These are phyloP conservation scores for Pheucticus melanocephalus DNA, from an alignment of 2,113 vertebrate species.

Conservation along the genomic window DNA sequence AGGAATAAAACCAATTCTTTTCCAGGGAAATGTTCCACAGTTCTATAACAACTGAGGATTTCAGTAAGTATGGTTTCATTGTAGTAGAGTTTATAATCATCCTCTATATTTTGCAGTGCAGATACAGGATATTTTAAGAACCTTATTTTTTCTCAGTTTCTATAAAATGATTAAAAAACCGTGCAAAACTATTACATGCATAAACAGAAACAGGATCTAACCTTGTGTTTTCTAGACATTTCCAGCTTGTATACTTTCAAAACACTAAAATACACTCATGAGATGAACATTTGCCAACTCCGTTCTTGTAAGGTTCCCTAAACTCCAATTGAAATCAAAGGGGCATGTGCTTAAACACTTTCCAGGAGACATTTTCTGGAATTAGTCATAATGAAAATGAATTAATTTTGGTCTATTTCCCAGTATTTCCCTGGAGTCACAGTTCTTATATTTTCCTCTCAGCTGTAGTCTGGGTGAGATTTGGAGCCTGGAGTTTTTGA, in stretches of 20 bases:
- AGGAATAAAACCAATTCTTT: not conserved
- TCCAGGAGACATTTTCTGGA: not conserved
- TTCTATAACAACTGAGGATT: not conserved
- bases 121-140: not conserved
- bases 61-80: not conserved
- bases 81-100: not conserved
- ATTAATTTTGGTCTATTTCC: conserved; percentile 32
- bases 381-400: conserved; percentile 30
- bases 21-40: not conserved
- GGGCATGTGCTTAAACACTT: not conserved
- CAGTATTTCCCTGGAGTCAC: not conserved
- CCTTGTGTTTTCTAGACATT: not conserved
- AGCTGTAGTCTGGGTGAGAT: not conserved
- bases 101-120: not conserved
- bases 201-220: not conserved
- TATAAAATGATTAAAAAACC: not conserved
- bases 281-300: not conserved
- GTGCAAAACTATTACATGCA: not conserved
- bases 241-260: not conserved
- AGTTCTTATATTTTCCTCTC: not conserved
- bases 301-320: not conserved
- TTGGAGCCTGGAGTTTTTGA: not conserved
- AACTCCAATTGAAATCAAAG: conserved; percentile 3
- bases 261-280: not conserved
- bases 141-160: not conserved